Evolutionary conservation across 2,113 vertebrate species (phyloP).

Genomic region (Dinomys branickii): DNA sequence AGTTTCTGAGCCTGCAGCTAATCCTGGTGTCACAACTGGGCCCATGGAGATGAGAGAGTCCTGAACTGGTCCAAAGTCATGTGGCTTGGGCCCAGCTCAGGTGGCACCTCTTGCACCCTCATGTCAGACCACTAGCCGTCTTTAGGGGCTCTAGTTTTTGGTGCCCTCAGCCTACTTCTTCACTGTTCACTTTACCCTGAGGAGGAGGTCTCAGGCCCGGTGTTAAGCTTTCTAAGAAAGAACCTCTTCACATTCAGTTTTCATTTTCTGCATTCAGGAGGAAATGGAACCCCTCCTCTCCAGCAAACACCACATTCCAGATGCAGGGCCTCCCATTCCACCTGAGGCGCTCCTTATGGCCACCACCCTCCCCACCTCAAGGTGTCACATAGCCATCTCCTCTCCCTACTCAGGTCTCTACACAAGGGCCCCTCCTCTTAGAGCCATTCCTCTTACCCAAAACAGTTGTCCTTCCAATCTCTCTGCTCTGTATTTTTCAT

Average conservation of each 20-base stretch:
- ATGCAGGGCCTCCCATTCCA: not conserved
- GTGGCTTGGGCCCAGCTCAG: not conserved
- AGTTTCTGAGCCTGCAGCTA: not conserved
- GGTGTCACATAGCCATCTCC: not conserved
- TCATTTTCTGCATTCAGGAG: not conserved
- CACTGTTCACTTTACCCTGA: not conserved
- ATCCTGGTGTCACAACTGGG: not conserved
- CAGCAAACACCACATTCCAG: not conserved
- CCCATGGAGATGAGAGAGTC: not conserved
- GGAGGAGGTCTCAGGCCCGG: not conserved
- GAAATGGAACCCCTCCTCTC: not conserved
- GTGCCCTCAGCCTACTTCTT: not conserved
- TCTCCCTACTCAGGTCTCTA: not conserved
- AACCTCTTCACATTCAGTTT: not conserved
- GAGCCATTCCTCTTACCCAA: not conserved
- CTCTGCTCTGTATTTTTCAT: not conserved
- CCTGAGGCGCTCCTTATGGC: not conserved
- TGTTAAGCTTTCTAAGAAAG: not conserved
- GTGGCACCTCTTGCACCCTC: not conserved
- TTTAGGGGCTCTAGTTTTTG: not conserved
- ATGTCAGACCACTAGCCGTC: not conserved
- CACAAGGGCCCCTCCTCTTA: not conserved
- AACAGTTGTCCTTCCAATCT: not conserved
- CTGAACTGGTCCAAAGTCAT: not conserved
- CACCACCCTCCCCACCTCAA: fast-evolving